Evolutionary conservation across 2,797 vertebrate species (phyloP).

Genomic region (Macropus fuliginosus): DNA sequence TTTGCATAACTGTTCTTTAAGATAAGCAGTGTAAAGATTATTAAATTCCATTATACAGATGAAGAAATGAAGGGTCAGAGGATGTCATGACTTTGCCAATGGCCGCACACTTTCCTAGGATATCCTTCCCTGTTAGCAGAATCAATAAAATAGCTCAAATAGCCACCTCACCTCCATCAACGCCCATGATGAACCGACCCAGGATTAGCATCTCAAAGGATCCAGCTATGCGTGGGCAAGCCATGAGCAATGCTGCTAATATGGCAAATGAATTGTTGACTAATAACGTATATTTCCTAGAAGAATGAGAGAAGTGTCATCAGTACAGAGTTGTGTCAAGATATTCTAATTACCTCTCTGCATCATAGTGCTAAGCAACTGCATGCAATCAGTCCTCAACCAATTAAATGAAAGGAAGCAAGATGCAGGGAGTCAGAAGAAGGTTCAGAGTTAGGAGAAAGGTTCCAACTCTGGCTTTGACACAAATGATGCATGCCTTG

Average conservation of each 20-base stretch:
- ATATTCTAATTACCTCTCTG: not conserved
- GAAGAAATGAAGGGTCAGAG: not conserved
- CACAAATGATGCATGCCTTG: not conserved
- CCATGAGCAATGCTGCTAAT: conserved; percentile 89
- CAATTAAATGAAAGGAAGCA: not conserved
- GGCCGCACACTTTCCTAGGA: not conserved
- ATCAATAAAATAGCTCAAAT: not conserved
- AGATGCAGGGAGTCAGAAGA: not conserved
- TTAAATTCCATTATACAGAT: not conserved
- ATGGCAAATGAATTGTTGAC: conserved; percentile 93
- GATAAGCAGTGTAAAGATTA: not conserved
- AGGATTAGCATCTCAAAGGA: conserved; percentile 96
- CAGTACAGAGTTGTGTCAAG: not conserved
- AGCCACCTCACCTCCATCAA: conserved; percentile 91
- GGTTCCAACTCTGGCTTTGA: not conserved
- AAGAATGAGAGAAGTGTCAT: conserved; percentile 54
- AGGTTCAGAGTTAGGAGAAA: not conserved
- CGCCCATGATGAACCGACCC: conserved; percentile 92
- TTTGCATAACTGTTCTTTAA: not conserved
- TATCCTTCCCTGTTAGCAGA: not conserved
- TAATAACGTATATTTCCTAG: conserved; percentile 91
- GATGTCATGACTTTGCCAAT: not conserved
- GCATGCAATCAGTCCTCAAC: not conserved
- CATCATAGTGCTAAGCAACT: not conserved
- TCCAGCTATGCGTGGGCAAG: conserved; percentile 86